phyloP scores from a whole-genome alignment of 1,140 invertebrate genomes.

The Zaprionus tsacasi region DNA sequence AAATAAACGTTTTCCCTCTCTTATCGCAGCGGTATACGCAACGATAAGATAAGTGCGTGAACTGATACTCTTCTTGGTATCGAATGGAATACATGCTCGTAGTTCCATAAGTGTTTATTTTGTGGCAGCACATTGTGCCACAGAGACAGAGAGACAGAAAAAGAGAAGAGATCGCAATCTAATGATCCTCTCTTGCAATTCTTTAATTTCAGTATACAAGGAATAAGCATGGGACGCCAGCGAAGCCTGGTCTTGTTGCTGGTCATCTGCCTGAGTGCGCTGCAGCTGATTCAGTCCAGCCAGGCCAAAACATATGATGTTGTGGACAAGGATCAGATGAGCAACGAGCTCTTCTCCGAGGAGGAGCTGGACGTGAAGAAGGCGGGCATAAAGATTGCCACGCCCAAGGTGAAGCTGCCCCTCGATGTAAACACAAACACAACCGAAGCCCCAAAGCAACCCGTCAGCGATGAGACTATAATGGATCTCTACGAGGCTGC shows the following conservation, averaged over 20 bases:
- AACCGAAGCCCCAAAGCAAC: slow-evolving; percentile 15
- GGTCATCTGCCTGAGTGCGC: slow-evolving; percentile 57
- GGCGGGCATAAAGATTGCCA: slow-evolving; percentile 60
- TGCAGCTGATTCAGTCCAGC: slow-evolving; percentile 59
- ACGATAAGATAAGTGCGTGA: slow-evolving; percentile 61
- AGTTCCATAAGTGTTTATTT: slow-evolving; percentile 8
- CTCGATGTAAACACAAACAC: slow-evolving; percentile 35
- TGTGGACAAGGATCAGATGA: slow-evolving; percentile 48
- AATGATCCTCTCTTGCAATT: slow-evolving; percentile 6
- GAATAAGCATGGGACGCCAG: slow-evolving; percentile 73
- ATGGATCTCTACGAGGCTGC: slow-evolving; percentile 74
- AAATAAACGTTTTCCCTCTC: slow-evolving; percentile 61
- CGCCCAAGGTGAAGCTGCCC: slow-evolving; percentile 60
- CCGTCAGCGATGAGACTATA: slow-evolving; percentile 64
- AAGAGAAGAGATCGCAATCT: not conserved
- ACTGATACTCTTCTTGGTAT: slow-evolving; percentile 28
- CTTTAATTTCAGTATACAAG: slow-evolving; percentile 49
- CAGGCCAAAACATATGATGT: slow-evolving; percentile 22
- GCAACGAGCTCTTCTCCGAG: slow-evolving; percentile 57
- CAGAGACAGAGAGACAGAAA: not conserved
- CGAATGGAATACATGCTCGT: slow-evolving; percentile 14
- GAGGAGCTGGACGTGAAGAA: slow-evolving; percentile 46
- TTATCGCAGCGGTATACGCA: slow-evolving; percentile 47
- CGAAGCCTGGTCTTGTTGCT: slow-evolving; percentile 78
- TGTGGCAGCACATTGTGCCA: not conserved